Conservation (phyloP, 2,888 invertebrate species). For the Listrodromus nycthemerus region DNA sequence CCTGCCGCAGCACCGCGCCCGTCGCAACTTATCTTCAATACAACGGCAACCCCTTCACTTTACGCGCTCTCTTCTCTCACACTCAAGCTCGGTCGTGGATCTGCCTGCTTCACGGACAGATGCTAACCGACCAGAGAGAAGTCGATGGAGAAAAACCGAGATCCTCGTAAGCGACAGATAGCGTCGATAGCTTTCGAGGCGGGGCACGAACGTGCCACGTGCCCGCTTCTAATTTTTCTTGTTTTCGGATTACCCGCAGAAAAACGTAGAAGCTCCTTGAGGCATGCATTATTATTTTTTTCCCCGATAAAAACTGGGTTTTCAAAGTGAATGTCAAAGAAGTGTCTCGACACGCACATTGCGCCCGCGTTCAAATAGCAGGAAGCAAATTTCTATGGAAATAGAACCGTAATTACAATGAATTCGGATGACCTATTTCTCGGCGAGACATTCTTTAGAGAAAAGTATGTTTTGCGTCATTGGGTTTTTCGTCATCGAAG, state of each 20-base stretch:
- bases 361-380: background rate
- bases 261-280: background rate
- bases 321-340: background rate
- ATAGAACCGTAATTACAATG: background rate
- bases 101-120: slow-evolving; percentile 49
- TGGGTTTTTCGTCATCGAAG: background rate
- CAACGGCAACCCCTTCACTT: slow-evolving; percentile 1
- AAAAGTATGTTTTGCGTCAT: background rate
- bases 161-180: background rate
- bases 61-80: slow-evolving; percentile 9
- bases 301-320: background rate
- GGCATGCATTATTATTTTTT: slow-evolving; percentile 7
- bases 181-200: slow-evolving; percentile 24
- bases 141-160: slow-evolving; percentile 32
- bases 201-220: slow-evolving; percentile 59
- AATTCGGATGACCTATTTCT: background rate
- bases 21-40: background rate
- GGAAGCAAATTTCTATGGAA: background rate
- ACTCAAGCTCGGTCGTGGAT: slow-evolving; percentile 8
- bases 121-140: slow-evolving; percentile 38
- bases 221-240: slow-evolving; percentile 49
- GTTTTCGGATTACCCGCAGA: slow-evolving; percentile 53
- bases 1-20: background rate
- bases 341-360: background rate
- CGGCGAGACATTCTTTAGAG: background rate